phyloP scores from a whole-genome alignment of 2,888 invertebrate genomes.

The Lasioglossum morio region DNA sequence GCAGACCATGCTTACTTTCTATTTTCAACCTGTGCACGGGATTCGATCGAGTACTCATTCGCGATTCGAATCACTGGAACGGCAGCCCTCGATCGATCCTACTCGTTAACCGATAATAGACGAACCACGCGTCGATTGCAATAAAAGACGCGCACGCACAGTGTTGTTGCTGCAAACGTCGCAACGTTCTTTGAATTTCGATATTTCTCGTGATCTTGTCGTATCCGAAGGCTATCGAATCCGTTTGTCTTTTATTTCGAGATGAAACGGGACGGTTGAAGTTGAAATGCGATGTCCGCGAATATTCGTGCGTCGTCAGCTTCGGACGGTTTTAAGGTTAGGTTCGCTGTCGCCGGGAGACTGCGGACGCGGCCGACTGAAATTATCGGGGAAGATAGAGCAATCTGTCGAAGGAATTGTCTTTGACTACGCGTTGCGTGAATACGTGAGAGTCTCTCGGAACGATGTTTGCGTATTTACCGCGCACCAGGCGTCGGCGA shows the following conservation, averaged over 20 bases:
- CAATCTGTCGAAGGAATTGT: not conserved
- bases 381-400: constrained; percentile 27
- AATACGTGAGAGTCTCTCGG: constrained; percentile 1
- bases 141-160: constrained; percentile 30
- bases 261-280: not conserved
- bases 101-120: not conserved
- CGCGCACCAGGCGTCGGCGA: constrained; percentile 17
- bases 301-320: not conserved
- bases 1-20: constrained; percentile 49
- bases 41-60: constrained; percentile 18
- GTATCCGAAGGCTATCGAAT: not conserved
- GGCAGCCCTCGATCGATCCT: constrained; percentile 7
- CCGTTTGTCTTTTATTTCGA: not conserved
- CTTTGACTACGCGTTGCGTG: not conserved
- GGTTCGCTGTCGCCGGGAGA: constrained; percentile 50
- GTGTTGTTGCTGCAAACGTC: not conserved
- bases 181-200: not conserved
- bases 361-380: constrained; percentile 20
- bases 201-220: not conserved
- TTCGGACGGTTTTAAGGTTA: constrained; percentile 55
- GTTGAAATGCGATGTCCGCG: not conserved
- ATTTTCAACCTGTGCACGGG: constrained; percentile 41
- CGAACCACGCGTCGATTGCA: not conserved
- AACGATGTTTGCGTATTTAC: constrained; percentile 29
- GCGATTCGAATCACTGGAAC: constrained; percentile 2